Evolutionary conservation across 2,797 vertebrate genomes (phyloP), one percentile per base, ranked within the genome.

Genomic region (Mormyrops attenuatus): DNA sequence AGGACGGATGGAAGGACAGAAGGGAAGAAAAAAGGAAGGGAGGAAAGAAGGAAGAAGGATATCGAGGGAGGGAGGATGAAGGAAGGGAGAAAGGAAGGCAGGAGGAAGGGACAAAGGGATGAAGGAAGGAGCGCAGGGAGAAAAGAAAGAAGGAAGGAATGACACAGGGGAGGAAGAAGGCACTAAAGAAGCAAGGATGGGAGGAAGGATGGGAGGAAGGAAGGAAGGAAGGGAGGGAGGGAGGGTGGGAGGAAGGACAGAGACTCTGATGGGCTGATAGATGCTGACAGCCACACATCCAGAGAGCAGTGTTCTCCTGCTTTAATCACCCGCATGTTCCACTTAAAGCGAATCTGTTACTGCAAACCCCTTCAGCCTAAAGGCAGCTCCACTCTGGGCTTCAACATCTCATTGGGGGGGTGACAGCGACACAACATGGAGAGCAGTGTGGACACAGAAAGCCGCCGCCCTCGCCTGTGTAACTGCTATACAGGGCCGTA

Each of bases 401-500:
- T 50, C 44, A 47, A 47, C 22, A 26, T 85, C 82, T 85, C 82
- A 50, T 22, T 9, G 82, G 49, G 8, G 60, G 80, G 20, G 7
- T 22, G 15, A 84, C 5, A 15, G 11, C 63, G 0, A 34, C 63
- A 13, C 63, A 69, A 34, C 63, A 34, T 13, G 13, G 5, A 7
- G 30, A 41, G 38, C 73, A 6, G 38, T 44, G 73, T 5, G 7
- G 73, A 41, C 38, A 44, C 17, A 44, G 38, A 8, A 7, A 7
- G 34, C 34, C 7, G 91, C 92, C 91, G 94, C 93, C 93, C 92
- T 91, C 93, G 91, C 50, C 93, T 90, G 92, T 93, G 93, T 96
- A 96, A 96, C 96, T 96, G 95, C 93, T 96, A 96, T 96, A 96
- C 94, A 95, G 55, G n/a, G 95, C 95, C 95, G 96, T 95, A 95